These are phyloP conservation scores for Actinernus sp. DNA, from an alignment of 92 coral and sea anemone species.

Conservation along the genomic window DNA sequence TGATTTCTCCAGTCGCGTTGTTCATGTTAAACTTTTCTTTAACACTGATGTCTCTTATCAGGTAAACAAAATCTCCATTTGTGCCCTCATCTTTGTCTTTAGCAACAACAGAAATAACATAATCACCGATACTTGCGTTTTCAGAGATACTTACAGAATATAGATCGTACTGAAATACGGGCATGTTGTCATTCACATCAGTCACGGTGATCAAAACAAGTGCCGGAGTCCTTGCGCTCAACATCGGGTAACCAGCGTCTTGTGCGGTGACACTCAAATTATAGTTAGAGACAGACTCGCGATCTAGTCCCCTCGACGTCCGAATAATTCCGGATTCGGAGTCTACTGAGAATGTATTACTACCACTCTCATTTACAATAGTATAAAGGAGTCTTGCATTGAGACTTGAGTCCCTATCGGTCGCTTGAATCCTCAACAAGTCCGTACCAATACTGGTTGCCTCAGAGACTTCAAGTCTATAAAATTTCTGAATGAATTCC, in stretches of 20 bases:
- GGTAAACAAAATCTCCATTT: conserved; percentile 41
- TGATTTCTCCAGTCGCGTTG: conserved; percentile 47
- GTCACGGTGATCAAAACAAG: conserved; percentile 36
- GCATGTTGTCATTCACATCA: conserved; percentile 67
- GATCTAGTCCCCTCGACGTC: conserved; percentile 59
- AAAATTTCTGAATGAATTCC: conserved; percentile 23
- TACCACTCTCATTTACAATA: conserved; percentile 8
- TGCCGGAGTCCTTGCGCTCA: background rate
- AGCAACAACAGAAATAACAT: conserved; percentile 43
- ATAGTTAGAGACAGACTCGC: conserved; percentile 38
- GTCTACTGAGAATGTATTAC: conserved; percentile 59
- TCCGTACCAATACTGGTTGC: conserved; percentile 21
- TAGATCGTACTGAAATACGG: conserved; percentile 34
- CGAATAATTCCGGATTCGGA: conserved; percentile 38
- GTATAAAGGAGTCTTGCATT: conserved; percentile 35
- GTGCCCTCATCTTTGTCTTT: conserved; percentile 40
- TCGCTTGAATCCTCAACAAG: conserved; percentile 33
- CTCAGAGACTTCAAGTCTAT: conserved; percentile 46
- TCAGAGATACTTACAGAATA: conserved; percentile 58
- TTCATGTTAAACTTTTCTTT: conserved; percentile 52
- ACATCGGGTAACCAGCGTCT: conserved; percentile 26
- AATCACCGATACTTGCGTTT: conserved; percentile 18
- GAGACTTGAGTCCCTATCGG: conserved; percentile 54
- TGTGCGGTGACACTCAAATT: conserved; percentile 64
- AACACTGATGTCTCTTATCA: conserved; percentile 15